These are phyloP conservation scores for Microplitis deprimator DNA, from an alignment of 2,888 invertebrate genomes.

Conservation along the genomic window DNA sequence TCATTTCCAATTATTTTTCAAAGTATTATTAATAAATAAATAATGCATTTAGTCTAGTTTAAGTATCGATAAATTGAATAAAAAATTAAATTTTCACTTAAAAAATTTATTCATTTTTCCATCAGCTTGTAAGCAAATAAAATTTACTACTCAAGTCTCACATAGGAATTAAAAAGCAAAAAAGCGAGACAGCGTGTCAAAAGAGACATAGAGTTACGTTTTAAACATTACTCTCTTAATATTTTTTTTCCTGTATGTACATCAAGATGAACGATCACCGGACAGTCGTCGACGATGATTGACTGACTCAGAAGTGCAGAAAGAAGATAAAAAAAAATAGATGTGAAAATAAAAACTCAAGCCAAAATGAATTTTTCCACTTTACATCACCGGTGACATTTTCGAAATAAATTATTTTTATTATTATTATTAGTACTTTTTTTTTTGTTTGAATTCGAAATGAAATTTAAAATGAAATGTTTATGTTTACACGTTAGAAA, in stretches of 20 bases:
- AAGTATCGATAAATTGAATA: too few relatives aligned
- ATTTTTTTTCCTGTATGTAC: neutral
- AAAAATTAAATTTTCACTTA: too few relatives aligned
- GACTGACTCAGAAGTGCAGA: slow-evolving; percentile 3
- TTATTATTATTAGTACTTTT: neutral
- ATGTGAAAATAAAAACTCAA: too few relatives aligned
- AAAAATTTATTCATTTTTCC: too few relatives aligned
- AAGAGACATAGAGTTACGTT: too few relatives aligned
- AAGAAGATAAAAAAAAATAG: neutral
- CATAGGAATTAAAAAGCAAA: too few relatives aligned
- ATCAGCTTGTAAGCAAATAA: too few relatives aligned
- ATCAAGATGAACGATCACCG: slow-evolving; percentile 27
- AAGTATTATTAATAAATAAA: too few relatives aligned
- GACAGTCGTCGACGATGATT: slow-evolving; percentile 27
- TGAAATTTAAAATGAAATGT: neutral
- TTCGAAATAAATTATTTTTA: neutral
- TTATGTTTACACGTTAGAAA: slow-evolving; percentile 2
- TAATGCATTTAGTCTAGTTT: too few relatives aligned
- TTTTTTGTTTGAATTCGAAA: neutral
- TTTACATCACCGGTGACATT: slow-evolving; percentile 15
- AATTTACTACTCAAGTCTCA: too few relatives aligned
- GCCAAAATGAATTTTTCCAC: slow-evolving; percentile 13
- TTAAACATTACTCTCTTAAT: neutral
- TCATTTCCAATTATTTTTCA: too few relatives aligned
- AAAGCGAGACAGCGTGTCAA: too few relatives aligned